Conservation (phyloP, 2,113 vertebrate species). For the Balaeniceps rex region DNA sequence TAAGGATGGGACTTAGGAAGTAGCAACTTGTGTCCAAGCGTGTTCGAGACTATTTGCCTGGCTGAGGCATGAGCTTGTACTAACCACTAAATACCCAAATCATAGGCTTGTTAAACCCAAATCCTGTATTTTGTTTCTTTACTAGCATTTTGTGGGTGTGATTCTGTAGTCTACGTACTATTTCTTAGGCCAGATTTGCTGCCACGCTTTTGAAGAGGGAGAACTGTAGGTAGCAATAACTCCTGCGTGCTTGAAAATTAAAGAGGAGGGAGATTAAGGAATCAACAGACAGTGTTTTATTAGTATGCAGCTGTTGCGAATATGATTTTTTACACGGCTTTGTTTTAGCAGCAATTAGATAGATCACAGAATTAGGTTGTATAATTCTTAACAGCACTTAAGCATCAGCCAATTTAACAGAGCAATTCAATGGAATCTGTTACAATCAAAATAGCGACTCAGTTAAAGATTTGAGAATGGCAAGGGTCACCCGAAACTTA, state of each 20-base stretch:
- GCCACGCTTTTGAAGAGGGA: neutral
- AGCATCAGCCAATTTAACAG: no score
- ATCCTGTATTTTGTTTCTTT: neutral
- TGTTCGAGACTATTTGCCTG: no score
- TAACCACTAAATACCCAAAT: neutral
- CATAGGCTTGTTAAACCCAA: neutral
- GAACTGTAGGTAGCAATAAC: neutral
- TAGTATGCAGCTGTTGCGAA: no score
- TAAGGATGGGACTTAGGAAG: neutral
- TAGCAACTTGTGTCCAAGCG: neutral
- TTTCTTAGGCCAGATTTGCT: neutral
- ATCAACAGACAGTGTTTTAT: no score
- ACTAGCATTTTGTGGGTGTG: neutral
- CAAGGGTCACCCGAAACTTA: no score
- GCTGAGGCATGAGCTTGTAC: neutral
- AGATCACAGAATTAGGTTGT: no score
- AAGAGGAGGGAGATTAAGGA: neutral
- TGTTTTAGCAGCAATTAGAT: no score
- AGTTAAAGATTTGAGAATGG: no score
- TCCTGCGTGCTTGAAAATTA: neutral
- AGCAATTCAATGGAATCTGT: no score
- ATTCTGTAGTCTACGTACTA: neutral
- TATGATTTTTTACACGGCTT: no score
- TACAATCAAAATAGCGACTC: no score
- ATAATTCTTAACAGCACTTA: no score